Evolutionary conservation across 2,797 vertebrate species (phyloP), one percentile per base, ranked within the genome.

Genomic region (Pangasius sanitwongsei): DNA sequence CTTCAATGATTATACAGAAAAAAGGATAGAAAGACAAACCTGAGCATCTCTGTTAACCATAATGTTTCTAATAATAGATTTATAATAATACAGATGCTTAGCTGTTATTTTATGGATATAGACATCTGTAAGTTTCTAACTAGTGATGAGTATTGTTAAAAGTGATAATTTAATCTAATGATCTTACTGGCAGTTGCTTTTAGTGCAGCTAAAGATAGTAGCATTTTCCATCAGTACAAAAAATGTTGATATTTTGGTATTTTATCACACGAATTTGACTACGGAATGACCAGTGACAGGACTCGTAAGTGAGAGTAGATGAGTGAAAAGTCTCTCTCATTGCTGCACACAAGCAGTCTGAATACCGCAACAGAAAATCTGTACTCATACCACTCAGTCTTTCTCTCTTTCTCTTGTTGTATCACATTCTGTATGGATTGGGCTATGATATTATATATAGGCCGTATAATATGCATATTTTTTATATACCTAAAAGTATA

Each of bases 351-450:
- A 80, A 31, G 50, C 77, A 80, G 28, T 20, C 16, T 80, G 16
- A 55, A 80, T 80, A 34, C 77, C 77, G 55, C n/a, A 80, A 80
- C n/a, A 31, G n/a, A 80, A 34, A 80, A 77, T 50, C 44, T 53
- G 28, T 53, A 1, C 18, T 57, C 20, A 55, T 53, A 28, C 20
- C 50, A 81, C 53, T 20, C 13, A 53, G 48, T 31, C 53, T 37
- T 34, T 59, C 11, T 59, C 9, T 57, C 1, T 34, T 34, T 81
- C 31, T 81, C 31, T 57, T 34, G 2, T 34, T 57, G n/a, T 37
- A 37, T 37, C 8, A 31, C 16, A 57, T 57, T 81, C 53, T 18
- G 4, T 18, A 25, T n/a, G 4, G 57, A 63, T 41, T 83, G 15
- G 12, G 57, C 34, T 25, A 57, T 44, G 44, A 44, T 44, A 44